phyloP scores from a whole-genome alignment of 2,797 vertebrate genomes.

The Lacerta agilis region DNA sequence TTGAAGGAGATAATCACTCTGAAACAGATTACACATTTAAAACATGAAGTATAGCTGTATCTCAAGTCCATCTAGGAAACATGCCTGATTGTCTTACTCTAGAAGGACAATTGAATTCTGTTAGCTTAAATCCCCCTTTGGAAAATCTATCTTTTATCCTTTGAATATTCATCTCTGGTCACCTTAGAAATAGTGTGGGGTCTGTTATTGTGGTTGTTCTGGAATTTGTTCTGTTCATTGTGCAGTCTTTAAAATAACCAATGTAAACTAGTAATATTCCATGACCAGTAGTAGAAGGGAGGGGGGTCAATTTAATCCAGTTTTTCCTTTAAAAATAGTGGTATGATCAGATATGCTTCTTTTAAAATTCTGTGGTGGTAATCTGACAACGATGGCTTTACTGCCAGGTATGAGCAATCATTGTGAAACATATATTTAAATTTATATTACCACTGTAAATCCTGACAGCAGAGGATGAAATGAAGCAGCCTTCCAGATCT shows the following conservation, averaged over 20 bases:
- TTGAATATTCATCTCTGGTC: background rate
- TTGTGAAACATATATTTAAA: conserved; percentile 60
- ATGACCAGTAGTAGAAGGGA: background rate
- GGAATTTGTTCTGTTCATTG: background rate
- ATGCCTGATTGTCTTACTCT: background rate
- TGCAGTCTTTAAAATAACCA: background rate
- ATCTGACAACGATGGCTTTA: conserved; percentile 43
- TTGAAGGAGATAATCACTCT: background rate
- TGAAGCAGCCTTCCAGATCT: conserved; percentile 34
- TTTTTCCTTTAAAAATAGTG: background rate
- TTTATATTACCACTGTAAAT: conserved; percentile 52
- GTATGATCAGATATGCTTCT: conserved; percentile 13
- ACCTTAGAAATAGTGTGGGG: background rate
- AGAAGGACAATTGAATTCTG: background rate
- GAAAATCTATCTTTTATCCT: background rate
- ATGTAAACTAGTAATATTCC: background rate
- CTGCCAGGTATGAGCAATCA: conserved; percentile 35
- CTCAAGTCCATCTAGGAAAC: background rate
- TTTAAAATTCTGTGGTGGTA: conserved; percentile 14
- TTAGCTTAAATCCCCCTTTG: background rate
- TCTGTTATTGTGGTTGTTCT: background rate
- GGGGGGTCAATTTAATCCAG: conserved; percentile 3
- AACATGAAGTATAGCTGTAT: too few species aligned
- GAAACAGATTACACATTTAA: background rate
- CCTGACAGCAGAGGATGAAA: conserved; percentile 41